Evolutionary conservation across 2,797 vertebrate genomes (phyloP), one percentile per base, ranked within the genome.

Genomic region (Glossophaga mutica): DNA sequence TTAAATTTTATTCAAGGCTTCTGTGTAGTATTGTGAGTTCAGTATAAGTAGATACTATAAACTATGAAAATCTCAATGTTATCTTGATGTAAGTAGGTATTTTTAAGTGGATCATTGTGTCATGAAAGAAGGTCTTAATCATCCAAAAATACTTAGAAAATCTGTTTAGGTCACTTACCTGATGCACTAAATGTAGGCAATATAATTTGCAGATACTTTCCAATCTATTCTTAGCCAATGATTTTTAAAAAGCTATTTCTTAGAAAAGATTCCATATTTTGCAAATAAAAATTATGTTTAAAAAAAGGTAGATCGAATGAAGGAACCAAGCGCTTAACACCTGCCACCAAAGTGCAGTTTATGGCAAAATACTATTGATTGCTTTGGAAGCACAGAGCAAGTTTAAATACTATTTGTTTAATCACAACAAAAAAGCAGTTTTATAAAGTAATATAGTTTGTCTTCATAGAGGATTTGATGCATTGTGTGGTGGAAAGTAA

Each of bases 361-460:
- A 98, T 90, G 98, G 95, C 96, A 98, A 97, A 97, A 94, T 87
- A 95, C 97, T 98, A 97, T 98, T 98, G 98, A 98, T 98, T 98
- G 98, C 96, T 98, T 96, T 70, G 86, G 89, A 98, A 97, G 95
- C 93, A 96, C 94, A 98, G 96, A 95, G 78, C 96, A 85, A 97
- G 95, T 93, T 97, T 98, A 98, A 96, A 98, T 98, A 98, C 94
- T 95, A 89, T 98, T 98, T 97, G 91, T 96, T 98, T 98, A 98
- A 99, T 99, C 98, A 98, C 97, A 97, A 94, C 74, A 98, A 97
- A 98, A 98, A 98, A 97, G 93, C 78, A 84, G 96, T 98, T 98
- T 98, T 98, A 98, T 98, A 96, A 98, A 98, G 96, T 97, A 92
- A 97, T 96, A 96, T 91, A 96, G 97, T 98, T 98, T 94, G 88